Percentiles rank a stretch among this genome's conserved stretches.
Conservation (phyloP, 2,113 vertebrate genomes). For the Natator depressus region DNA sequence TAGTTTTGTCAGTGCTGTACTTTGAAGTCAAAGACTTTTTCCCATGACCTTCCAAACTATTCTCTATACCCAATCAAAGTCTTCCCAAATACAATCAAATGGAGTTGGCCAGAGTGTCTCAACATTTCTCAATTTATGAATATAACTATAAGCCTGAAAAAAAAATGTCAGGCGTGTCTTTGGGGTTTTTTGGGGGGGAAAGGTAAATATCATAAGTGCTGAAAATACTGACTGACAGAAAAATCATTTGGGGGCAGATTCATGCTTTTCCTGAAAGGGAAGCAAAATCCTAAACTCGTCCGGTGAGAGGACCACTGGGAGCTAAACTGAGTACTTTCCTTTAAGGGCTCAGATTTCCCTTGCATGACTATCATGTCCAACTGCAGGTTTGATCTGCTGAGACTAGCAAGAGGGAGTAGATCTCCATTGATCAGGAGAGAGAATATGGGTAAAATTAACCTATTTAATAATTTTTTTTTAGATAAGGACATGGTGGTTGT, state of each 20-base stretch:
- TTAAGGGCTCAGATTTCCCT: background rate
- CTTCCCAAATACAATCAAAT: background rate
- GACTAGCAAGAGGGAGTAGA: background rate
- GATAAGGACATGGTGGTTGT: background rate
- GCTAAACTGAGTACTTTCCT: background rate
- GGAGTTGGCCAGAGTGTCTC: background rate
- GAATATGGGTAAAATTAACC: background rate
- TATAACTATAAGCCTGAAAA: background rate
- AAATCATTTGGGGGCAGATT: background rate
- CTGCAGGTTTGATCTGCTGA: background rate
- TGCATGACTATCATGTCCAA: background rate
- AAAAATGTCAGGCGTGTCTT: background rate
- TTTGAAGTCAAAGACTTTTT: background rate
- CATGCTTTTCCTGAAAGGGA: background rate
- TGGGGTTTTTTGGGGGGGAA: no score
- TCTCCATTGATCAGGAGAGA: background rate
- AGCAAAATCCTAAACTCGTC: background rate
- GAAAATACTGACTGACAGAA: background rate
- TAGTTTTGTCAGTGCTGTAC: background rate
- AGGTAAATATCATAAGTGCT: background rate
- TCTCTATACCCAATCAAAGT: background rate
- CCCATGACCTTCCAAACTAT: background rate
- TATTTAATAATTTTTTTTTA: background rate
- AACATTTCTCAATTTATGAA: background rate
- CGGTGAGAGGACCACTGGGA: background rate